These are phyloP conservation scores for Bombylius major DNA, from an alignment of 2,888 invertebrate species.

Conservation along the genomic window DNA sequence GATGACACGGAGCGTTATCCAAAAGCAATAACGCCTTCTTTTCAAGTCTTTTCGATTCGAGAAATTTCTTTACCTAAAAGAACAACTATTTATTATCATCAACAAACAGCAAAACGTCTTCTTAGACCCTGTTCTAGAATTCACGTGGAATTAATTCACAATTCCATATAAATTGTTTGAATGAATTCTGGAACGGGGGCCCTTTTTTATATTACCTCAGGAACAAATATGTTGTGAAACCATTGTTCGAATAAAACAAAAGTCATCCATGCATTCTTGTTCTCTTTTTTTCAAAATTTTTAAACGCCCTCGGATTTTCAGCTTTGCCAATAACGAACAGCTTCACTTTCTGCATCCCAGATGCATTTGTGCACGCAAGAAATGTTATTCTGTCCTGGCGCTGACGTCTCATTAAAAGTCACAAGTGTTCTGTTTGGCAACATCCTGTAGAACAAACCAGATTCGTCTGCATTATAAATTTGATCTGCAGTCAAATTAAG, in stretches of 20 bases:
- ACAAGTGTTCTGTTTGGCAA: slow-evolving; percentile 10
- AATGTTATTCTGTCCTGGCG: slow-evolving; percentile 12
- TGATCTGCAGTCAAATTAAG: slow-evolving; percentile 9
- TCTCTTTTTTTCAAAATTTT: slow-evolving; percentile 11
- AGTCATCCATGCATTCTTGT: slow-evolving; percentile 14
- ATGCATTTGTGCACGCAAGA: slow-evolving; percentile 14
- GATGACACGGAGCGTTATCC: slow-evolving; percentile 16
- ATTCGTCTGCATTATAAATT: slow-evolving; percentile 15
- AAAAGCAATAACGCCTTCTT: slow-evolving; percentile 17
- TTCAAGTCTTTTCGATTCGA: slow-evolving; percentile 12
- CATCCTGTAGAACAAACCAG: slow-evolving; percentile 8
- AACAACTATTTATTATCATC: no score
- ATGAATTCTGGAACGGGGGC: not conserved
- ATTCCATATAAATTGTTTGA: no score
- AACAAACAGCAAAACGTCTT: no score
- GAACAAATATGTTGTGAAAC: slow-evolving; percentile 15
- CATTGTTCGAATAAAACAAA: slow-evolving; percentile 15
- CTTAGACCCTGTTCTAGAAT: no score
- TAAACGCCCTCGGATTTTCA: slow-evolving; percentile 13
- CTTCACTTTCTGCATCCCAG: slow-evolving; percentile 16
- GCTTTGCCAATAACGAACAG: slow-evolving; percentile 14
- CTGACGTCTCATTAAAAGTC: slow-evolving; percentile 9
- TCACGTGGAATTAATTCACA: no score
- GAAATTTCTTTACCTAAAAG: slow-evolving; percentile 7
- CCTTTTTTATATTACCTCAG: slow-evolving; percentile 5